phyloP scores from a whole-genome alignment of 2,888 invertebrate genomes.

The Gonocerus acuteangulatus region DNA sequence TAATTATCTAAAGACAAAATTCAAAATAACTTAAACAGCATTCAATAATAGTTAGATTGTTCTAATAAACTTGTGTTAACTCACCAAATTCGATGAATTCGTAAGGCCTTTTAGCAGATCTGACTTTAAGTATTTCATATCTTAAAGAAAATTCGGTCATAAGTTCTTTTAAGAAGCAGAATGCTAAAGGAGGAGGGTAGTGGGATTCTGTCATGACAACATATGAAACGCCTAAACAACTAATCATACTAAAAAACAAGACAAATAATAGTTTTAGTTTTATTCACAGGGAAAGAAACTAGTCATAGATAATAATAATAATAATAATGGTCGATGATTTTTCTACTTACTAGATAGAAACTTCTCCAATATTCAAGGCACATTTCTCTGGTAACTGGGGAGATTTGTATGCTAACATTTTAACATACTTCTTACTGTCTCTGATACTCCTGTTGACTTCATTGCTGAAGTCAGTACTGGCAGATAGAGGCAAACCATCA shows the following conservation, averaged over 20 bases:
- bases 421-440: slow-evolving; percentile 42
- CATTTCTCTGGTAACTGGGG: slow-evolving; percentile 43
- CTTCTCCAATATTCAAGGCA: slow-evolving; percentile 41
- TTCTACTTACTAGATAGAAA: slow-evolving; percentile 43
- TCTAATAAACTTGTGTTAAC: too few species aligned
- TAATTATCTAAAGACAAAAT: slow-evolving; percentile 38
- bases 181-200: slow-evolving; percentile 45
- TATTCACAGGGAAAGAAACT: background rate
- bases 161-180: slow-evolving; percentile 46
- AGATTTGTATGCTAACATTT: slow-evolving; percentile 42
- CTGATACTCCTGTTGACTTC: slow-evolving; percentile 41
- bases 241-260: slow-evolving; percentile 42
- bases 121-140: slow-evolving; percentile 42
- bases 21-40: background rate
- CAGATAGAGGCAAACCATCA: slow-evolving; percentile 43
- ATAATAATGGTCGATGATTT: too few species aligned
- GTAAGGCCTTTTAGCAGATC: slow-evolving; percentile 44
- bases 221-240: slow-evolving; percentile 42
- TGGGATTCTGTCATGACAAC: slow-evolving; percentile 43
- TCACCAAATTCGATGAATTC: slow-evolving; percentile 46
- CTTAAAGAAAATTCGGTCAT: slow-evolving; percentile 44
- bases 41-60: background rate
- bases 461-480: slow-evolving; percentile 42
- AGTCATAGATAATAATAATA: background rate
- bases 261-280: slow-evolving; percentile 13